Conservation (phyloP, 92 coral and sea anemone genomes). For the Zoanthus gigantus region DNA sequence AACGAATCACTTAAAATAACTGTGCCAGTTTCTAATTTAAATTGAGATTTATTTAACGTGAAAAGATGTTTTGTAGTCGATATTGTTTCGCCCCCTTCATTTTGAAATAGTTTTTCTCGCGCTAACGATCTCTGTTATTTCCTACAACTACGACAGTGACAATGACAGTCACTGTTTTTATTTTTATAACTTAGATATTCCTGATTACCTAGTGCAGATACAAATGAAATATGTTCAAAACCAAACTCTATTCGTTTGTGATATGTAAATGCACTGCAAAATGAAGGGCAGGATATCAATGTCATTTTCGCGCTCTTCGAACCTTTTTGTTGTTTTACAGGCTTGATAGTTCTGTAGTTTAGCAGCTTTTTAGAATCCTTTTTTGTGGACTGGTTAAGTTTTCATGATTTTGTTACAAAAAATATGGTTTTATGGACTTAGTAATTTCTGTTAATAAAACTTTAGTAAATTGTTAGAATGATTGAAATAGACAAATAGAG, state of each 20-base stretch:
- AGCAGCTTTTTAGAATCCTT: neutral
- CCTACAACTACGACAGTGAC: neutral
- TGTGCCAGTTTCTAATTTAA: neutral
- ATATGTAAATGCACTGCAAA: neutral
- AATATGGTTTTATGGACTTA: no score
- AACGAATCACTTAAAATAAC: neutral
- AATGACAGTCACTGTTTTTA: neutral
- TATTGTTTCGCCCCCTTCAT: neutral
- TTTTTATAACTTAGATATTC: neutral
- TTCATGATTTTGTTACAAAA: neutral
- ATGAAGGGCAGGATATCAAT: neutral
- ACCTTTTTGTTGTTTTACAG: neutral
- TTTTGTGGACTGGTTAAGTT: neutral
- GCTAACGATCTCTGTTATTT: constrained; percentile 2
- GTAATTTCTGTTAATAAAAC: no score
- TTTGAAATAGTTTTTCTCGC: neutral
- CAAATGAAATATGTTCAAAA: neutral
- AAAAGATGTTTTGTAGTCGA: neutral
- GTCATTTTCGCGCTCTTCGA: constrained; percentile 26
- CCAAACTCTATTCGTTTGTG: neutral
- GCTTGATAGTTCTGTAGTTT: neutral
- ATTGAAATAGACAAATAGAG: no score
- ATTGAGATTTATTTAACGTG: neutral
- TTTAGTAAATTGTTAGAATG: no score
- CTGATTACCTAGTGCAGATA: neutral